Percentiles rank a stretch among this genome's conserved stretches.
Evolutionary conservation across 2,888 invertebrate genomes (phyloP).

Genomic region (Ochropleura plecta): DNA sequence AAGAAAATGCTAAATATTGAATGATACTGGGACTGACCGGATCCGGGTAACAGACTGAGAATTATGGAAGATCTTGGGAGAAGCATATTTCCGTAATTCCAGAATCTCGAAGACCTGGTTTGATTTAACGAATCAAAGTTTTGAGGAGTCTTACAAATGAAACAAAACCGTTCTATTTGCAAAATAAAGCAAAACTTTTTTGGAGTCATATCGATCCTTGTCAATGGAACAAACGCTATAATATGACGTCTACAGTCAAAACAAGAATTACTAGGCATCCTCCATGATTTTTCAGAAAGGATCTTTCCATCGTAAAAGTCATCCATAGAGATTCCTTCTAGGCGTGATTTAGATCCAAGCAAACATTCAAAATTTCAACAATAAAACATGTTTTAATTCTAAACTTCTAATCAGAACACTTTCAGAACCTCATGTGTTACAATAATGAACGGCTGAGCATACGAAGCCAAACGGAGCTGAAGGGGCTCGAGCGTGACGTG

Average conservation of each 20-base stretch:
- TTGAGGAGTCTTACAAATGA: not conserved
- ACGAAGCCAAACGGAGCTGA: conserved; percentile 56
- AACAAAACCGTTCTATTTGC: not conserved
- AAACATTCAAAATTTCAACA: too few relatives aligned
- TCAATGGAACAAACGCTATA: too few relatives aligned
- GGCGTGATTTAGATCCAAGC: too few relatives aligned
- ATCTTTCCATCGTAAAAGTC: too few relatives aligned
- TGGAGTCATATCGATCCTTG: not conserved
- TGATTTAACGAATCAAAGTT: not conserved
- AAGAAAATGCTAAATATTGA: too few relatives aligned
- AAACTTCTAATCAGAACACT: conserved; percentile 9
- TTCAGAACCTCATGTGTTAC: conserved; percentile 38
- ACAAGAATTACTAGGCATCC: too few relatives aligned
- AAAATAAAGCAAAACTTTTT: not conserved
- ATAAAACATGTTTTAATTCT: not conserved
- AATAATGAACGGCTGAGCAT: conserved; percentile 67
- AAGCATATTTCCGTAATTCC: not conserved
- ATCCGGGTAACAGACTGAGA: too few relatives aligned
- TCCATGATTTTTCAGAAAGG: too few relatives aligned
- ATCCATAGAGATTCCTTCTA: too few relatives aligned
- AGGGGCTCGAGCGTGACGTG: conserved; percentile 70
- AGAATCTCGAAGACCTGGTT: not conserved
- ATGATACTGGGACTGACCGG: too few relatives aligned
- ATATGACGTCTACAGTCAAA: too few relatives aligned
- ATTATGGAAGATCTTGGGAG: not conserved